Conservation (phyloP, 2,113 vertebrate species). For the Chlamydotis undulata region DNA sequence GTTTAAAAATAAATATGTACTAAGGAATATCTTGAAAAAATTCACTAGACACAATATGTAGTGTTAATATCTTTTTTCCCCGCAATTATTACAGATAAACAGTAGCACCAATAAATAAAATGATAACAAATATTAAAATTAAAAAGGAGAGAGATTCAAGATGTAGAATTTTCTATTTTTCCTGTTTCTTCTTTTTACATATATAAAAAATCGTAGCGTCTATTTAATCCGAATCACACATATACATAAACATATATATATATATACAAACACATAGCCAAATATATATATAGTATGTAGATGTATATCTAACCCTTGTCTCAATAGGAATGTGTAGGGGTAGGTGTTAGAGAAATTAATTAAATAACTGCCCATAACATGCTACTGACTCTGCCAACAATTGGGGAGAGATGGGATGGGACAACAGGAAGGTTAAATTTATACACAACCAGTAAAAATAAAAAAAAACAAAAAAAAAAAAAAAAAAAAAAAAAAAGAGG, state of each 20-base stretch:
- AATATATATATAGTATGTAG: constrained; percentile 87
- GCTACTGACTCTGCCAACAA: constrained; percentile 80
- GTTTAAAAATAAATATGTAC: constrained; percentile 90
- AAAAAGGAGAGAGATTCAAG: constrained; percentile 84
- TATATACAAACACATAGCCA: constrained; percentile 79
- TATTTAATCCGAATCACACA: constrained; percentile 85
- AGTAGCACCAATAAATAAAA: constrained; percentile 90
- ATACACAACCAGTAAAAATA: constrained; percentile 77
- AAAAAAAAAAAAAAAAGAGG: constrained; percentile 56
- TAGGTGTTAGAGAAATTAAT: constrained; percentile 82
- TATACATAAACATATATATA: constrained; percentile 82
- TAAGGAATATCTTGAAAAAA: constrained; percentile 87
- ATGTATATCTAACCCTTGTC: constrained; percentile 83
- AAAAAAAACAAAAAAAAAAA: constrained; percentile 33
- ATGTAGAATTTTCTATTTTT: constrained; percentile 84
- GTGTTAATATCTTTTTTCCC: constrained; percentile 84
- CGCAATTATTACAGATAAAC: constrained; percentile 86
- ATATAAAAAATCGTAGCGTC: constrained; percentile 83
- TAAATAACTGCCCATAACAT: constrained; percentile 81
- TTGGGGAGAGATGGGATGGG: constrained; percentile 70
- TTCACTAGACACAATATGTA: constrained; percentile 83
- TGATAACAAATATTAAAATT: constrained; percentile 88
- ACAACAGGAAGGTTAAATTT: constrained; percentile 74
- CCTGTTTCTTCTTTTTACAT: constrained; percentile 82
- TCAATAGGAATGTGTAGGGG: constrained; percentile 84